Evolutionary conservation across 2,888 invertebrate species (phyloP), one percentile per base, ranked within the genome.

Genomic region (Aleiodes leptofemur): DNA sequence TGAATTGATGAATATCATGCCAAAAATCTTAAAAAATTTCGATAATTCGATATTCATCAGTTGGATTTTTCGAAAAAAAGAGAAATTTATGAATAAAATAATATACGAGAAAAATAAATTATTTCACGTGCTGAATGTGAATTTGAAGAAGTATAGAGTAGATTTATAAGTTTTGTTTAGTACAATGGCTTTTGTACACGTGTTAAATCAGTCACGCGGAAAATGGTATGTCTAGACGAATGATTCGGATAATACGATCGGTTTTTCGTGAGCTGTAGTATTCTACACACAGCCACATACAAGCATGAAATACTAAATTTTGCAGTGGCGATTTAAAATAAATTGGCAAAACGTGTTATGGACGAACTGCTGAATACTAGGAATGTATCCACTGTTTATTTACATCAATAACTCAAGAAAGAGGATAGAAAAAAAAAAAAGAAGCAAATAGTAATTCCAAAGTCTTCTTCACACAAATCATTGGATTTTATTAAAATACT

Each of bases 281-380:
- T 13, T 8, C 64, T 9, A 43, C 16, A 64, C 16, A 38, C 64
- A 3, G 8, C 3, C 55, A 56, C 48, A 48, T 53, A 69, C 34
- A 50, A 56, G 55, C 31, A 51, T 53, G 31, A 9, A 43, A 43
- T 64, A 69, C 34, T 31, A 50, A 64, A 75, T 75, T 69, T 73
- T 75, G 69, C 74, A 66, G 64, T 75, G 72, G 53, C 75, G 72
- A 66, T 74, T 43, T 34, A 69, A 77, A 78, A 77, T 72, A 76
- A 78, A 77, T 78, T 74, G 69, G 74, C 29, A 55, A 56, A 78
- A 75, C 69, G 64, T 68, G 77, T 74, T 73, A 56, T 50, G 69
- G 16, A 57, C 53, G 51, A 53, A 50, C 61, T 72, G 43, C 53
- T 53, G 70, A 55, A 55, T 72, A 16, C 66, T 48, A 51, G 66